These are phyloP conservation scores for Diadophis punctatus DNA, from an alignment of 2,113 vertebrate genomes.

Conservation along the genomic window DNA sequence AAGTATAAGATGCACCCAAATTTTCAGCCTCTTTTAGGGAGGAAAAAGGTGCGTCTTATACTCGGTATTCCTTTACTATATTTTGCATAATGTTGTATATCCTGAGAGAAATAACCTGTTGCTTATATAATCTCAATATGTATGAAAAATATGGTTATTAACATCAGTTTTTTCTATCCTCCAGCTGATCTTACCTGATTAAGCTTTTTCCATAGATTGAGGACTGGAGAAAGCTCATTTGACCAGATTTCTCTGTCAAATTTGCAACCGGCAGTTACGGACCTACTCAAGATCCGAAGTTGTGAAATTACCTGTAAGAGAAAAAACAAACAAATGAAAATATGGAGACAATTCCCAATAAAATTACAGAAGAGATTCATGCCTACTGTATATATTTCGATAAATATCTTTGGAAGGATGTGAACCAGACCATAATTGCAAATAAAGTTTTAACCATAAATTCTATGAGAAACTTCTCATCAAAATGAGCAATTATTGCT, in stretches of 20 bases:
- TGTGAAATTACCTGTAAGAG: constrained; percentile 89
- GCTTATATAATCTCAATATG: not conserved
- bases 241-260: constrained; percentile 97
- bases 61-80: not conserved
- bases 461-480: not conserved
- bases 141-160: not conserved
- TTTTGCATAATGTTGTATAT: not conserved
- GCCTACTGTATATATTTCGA: not conserved
- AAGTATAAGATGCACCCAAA: too few relatives aligned
- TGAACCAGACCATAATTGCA: not conserved
- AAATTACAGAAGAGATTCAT: not conserved
- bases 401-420: not conserved
- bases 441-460: not conserved
- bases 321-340: constrained; percentile 37
- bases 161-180: not conserved
- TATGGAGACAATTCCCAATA: not conserved
- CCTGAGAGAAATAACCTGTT: not conserved
- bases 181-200: constrained; percentile 81
- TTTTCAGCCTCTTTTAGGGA: too few relatives aligned
- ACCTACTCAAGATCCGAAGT: constrained; percentile 85
- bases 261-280: constrained; percentile 84
- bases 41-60: too few relatives aligned
- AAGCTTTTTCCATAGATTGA: constrained; percentile 95
- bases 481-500: not conserved
- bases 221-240: constrained; percentile 88